A percentile compares a stretch with the other conserved stretches of the same genome.
These are phyloP conservation scores for Notothenia coriiceps DNA, from an alignment of 2,113 vertebrate genomes.

Conservation along the genomic window DNA sequence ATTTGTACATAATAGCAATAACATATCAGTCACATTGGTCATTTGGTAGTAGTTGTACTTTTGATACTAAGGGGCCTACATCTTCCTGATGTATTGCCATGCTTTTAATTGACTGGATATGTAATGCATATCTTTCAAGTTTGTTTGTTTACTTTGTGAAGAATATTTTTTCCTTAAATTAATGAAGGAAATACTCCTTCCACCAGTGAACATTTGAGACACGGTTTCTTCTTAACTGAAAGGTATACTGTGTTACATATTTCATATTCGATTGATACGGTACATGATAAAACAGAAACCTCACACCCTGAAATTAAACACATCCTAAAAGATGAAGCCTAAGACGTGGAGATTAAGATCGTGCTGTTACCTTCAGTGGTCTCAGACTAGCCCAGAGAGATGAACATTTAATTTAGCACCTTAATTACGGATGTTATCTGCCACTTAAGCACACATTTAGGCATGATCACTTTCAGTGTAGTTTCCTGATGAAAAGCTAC, in stretches of 20 bases:
- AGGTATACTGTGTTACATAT: conserved; percentile 50
- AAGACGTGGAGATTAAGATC: conserved; percentile 78
- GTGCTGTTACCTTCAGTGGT: conserved; percentile 78
- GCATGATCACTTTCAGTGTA: conserved; percentile 82
- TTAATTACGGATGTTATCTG: conserved; percentile 86
- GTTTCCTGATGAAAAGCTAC: conserved; percentile 81
- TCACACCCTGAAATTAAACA: conserved; percentile 82
- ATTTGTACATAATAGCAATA: background rate
- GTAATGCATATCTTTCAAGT: background rate
- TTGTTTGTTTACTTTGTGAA: conserved; percentile 10
- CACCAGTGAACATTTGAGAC: conserved; percentile 12
- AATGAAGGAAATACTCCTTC: conserved; percentile 4
- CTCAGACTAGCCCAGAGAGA: conserved; percentile 78
- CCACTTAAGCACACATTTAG: conserved; percentile 80
- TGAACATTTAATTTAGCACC: conserved; percentile 84
- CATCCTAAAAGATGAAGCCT: conserved; percentile 69
- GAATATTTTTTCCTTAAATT: background rate
- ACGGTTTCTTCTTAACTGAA: conserved; percentile 44
- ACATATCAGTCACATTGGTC: background rate
- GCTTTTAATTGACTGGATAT: background rate
- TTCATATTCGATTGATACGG: conserved; percentile 60
- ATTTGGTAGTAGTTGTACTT: background rate
- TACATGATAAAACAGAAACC: conserved; percentile 76
- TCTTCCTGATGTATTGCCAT: background rate
- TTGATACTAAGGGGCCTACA: background rate